A percentile compares a stretch with the other conserved stretches of the same genome.
phyloP scores from a whole-genome alignment of 2,888 invertebrate species.

The Oscheius sp. region DNA sequence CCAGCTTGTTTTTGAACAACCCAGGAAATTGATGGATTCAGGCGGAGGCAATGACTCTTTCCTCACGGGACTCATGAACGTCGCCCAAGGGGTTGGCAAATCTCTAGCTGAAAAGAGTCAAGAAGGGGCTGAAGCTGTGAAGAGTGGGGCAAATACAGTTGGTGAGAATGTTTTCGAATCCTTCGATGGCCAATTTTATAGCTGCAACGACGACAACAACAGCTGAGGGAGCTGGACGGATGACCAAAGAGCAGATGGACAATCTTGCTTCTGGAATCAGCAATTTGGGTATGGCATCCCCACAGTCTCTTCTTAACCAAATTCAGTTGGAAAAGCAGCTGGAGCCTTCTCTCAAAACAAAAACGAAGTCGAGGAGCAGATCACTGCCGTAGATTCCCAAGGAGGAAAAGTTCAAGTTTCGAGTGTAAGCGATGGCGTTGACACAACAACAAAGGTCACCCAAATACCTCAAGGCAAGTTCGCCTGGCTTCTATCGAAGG shows the following conservation, averaged over 20 bases:
- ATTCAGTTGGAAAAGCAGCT: slow-evolving; percentile 13
- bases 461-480: too few species aligned
- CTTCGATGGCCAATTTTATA: not conserved
- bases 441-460: too few species aligned
- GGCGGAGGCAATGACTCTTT: slow-evolving; percentile 6
- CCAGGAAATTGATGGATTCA: not conserved
- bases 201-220: not conserved
- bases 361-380: too few species aligned
- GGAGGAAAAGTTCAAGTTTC: slow-evolving; percentile 23
- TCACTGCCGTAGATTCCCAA: slow-evolving; percentile 10
- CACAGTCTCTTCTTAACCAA: not conserved
- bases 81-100: slow-evolving; percentile 17
- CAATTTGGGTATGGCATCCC: not conserved
- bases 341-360: not conserved
- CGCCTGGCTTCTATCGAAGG: too few species aligned
- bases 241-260: slow-evolving; percentile 15
- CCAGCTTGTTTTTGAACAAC: not conserved
- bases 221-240: not conserved
- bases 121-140: slow-evolving; percentile 10
- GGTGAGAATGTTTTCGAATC: not conserved
- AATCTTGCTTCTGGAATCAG: slow-evolving; percentile 14
- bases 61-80: slow-evolving; percentile 19
- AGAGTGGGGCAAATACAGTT: slow-evolving; percentile 10
- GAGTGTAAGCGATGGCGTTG: slow-evolving; percentile 7
- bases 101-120: slow-evolving; percentile 9